These are phyloP conservation scores for Rynchops niger DNA, from an alignment of 2,113 vertebrate species.

Conservation along the genomic window DNA sequence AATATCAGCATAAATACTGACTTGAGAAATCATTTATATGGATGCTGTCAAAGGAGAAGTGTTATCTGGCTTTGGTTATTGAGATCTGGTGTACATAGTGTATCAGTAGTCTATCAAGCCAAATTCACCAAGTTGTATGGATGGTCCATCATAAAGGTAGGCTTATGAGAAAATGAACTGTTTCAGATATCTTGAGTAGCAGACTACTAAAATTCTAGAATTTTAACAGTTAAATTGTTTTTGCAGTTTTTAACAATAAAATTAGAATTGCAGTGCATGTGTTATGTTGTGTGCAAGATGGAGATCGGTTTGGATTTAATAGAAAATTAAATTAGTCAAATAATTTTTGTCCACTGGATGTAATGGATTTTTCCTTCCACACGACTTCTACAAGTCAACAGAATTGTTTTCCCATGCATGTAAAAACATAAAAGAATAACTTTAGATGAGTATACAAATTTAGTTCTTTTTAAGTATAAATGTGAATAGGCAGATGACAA, in stretches of 20 bases:
- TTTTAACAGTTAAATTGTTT: background rate
- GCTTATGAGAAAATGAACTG: background rate
- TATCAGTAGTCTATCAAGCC: background rate
- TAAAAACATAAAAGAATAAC: background rate
- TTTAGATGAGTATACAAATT: no score
- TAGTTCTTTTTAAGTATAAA: background rate
- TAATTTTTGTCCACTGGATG: background rate
- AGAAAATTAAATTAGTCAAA: background rate
- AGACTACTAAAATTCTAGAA: background rate
- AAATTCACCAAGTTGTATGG: background rate
- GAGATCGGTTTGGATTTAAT: background rate
- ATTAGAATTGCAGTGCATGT: fast-evolving
- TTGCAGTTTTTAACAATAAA: background rate
- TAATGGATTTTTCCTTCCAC: background rate
- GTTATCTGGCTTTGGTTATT: background rate
- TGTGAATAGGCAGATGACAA: background rate
- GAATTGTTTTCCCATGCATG: background rate
- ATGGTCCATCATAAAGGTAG: background rate
- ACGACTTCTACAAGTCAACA: background rate
- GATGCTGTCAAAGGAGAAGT: background rate
- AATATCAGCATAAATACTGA: background rate
- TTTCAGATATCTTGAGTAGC: background rate
- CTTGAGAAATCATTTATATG: background rate
- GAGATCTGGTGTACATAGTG: background rate
- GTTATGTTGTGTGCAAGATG: background rate